Evolutionary conservation across 2,888 invertebrate genomes (phyloP), one percentile per base, ranked within the genome.

Genomic region (Hypolimnas misippus): DNA sequence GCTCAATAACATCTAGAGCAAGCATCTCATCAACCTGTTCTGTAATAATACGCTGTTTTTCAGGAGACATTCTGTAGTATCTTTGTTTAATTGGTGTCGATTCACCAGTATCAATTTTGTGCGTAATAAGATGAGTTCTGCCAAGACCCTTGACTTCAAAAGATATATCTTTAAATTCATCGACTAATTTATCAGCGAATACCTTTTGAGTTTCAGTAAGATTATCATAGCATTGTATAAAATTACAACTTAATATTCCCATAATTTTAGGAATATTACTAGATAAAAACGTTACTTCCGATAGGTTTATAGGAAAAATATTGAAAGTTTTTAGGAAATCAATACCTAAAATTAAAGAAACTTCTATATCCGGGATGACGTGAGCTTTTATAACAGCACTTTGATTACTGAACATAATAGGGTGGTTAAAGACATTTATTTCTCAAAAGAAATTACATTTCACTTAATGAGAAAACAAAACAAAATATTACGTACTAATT

Each of bases 1-100:
- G 67, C 14, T 70, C 70, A 6, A 74, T 46, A 0, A 74, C 71
- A 16, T 67, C 72, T 0, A 56, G 17, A 4, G 42, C 33, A 0
- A 74, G 31, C 74, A 74, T 74, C n/a, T 74, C 70, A 52, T 73
- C 73, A 2, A 74, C 12, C 38, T 76, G 67, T 29, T 71, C 62
- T 1, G 29, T n/a, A 3, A 62, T 10, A 19, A 52, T 51, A 12
- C 65, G 33, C 57, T 70, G 68, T 57, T 74, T 74, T 25, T 70
- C 73, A 0, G 73, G 75, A 2, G 74, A 70, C 63, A 74, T 51
- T 10, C 73, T 14, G 25, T 73, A 73, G 21, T 71, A 72, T 0
- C 76, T 61, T 44, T 73, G 73, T 17, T 71, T 57, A 16, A 74
- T 70, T 12, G 74, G 73, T 0, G 46, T 19, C 42, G 73, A 38